Percentiles rank a stretch among this genome's conserved stretches.
These are phyloP conservation scores for Actinia equina DNA, from an alignment of 64 coral and sea anemone species.

Conservation along the genomic window DNA sequence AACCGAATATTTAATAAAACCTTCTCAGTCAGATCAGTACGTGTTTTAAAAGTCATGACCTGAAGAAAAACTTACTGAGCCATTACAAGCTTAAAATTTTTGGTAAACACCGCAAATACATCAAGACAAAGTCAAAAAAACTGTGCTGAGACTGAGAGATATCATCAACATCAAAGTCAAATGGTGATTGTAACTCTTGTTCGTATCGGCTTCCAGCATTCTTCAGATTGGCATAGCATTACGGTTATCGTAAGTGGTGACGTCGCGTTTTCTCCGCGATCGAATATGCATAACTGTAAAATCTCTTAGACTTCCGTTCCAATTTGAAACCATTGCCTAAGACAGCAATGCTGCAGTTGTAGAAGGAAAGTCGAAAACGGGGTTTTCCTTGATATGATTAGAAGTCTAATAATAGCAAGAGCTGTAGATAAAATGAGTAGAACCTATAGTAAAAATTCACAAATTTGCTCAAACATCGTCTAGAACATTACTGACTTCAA, in stretches of 20 bases:
- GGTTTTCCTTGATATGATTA: background rate
- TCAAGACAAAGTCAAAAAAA: background rate
- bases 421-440: background rate
- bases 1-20: too few species aligned
- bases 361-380: background rate
- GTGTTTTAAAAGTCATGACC: background rate
- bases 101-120: background rate
- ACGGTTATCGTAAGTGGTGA: background rate
- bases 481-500: background rate
- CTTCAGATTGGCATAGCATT: background rate
- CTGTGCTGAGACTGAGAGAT: too few species aligned
- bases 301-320: background rate
- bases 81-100: background rate
- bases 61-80: background rate
- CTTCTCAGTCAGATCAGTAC: background rate
- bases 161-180: background rate
- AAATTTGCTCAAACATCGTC: background rate
- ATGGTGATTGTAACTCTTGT: background rate
- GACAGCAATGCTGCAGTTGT: background rate
- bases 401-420: background rate
- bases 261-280: background rate
- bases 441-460: background rate
- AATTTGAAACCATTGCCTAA: background rate
- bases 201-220: background rate
- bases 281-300: background rate